Evolutionary conservation across 1,140 invertebrate species (phyloP).

Genomic region (Platorchestia sp.): DNA sequence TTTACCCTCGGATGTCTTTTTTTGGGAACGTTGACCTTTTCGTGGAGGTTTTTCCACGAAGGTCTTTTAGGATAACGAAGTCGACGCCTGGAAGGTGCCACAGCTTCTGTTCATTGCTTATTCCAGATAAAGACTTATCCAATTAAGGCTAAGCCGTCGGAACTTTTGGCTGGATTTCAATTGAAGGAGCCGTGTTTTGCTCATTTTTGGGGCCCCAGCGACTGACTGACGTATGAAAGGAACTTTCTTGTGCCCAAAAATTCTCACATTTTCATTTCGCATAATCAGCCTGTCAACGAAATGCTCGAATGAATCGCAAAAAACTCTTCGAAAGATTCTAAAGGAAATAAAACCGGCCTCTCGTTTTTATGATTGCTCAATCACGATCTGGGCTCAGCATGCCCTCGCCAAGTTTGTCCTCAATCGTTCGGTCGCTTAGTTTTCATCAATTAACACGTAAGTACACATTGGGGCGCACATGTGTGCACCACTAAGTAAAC

Average conservation of each 20-base stretch:
- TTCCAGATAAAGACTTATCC: conserved; percentile 24
- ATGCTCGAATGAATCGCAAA: background rate
- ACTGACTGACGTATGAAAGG: conserved; percentile 45
- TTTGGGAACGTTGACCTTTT: background rate
- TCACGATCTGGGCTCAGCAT: background rate
- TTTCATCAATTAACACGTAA: background rate
- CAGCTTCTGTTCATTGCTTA: background rate
- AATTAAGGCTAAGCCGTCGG: conserved; percentile 3
- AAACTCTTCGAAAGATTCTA: background rate
- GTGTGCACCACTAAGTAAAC: too few relatives aligned
- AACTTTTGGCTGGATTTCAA: conserved; percentile 4
- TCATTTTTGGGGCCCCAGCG: background rate
- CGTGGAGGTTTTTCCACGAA: background rate
- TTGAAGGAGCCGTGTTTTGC: background rate
- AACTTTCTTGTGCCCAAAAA: conserved; percentile 10
- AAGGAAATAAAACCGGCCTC: background rate
- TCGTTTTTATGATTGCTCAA: background rate
- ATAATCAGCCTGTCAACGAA: conserved; percentile 31
- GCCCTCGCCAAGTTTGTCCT: background rate
- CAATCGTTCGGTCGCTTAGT: background rate
- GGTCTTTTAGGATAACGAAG: background rate
- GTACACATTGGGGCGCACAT: too few relatives aligned
- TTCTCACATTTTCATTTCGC: background rate
- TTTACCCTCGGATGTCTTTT: background rate
- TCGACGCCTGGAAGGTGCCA: background rate